These are phyloP conservation scores for Camponotus floridanus DNA, from an alignment of 1,140 invertebrate species.

Conservation along the genomic window DNA sequence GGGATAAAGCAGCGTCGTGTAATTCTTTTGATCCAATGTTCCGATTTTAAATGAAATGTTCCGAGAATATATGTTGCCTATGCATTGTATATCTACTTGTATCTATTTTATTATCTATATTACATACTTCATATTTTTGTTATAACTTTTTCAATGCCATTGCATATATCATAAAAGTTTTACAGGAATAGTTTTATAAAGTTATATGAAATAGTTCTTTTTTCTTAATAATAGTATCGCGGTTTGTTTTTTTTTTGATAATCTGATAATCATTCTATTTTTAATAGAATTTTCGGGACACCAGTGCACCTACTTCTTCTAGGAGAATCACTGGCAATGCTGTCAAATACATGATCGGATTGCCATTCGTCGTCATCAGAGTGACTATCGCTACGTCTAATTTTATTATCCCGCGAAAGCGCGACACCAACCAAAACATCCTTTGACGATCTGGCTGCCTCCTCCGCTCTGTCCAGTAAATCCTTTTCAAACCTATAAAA, in stretches of 20 bases:
- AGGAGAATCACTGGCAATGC: conserved; percentile 63
- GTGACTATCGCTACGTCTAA: conserved; percentile 56
- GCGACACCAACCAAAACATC: conserved; percentile 70
- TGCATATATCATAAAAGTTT: background rate
- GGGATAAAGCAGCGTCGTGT: too few relatives aligned
- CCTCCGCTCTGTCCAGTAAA: conserved; percentile 78
- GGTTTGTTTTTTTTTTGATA: background rate
- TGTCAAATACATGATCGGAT: conserved; percentile 67
- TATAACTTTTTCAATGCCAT: too few relatives aligned
- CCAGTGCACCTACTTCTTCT: conserved; percentile 53
- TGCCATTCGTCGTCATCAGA: conserved; percentile 74
- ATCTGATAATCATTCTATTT: background rate
- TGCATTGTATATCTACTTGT: too few relatives aligned
- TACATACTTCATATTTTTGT: too few relatives aligned
- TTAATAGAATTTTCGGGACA: background rate
- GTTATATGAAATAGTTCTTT: background rate
- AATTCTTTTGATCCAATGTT: too few relatives aligned
- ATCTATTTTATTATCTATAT: too few relatives aligned
- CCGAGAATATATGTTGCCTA: too few relatives aligned
- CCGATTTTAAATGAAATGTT: too few relatives aligned
- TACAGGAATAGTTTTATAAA: background rate
- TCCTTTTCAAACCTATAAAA: conserved; percentile 79
- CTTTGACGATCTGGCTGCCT: conserved; percentile 73
- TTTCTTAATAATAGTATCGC: background rate
- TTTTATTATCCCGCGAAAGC: conserved; percentile 62